Conservation (phyloP, 2,888 invertebrate species). For the Rapana venosa region DNA sequence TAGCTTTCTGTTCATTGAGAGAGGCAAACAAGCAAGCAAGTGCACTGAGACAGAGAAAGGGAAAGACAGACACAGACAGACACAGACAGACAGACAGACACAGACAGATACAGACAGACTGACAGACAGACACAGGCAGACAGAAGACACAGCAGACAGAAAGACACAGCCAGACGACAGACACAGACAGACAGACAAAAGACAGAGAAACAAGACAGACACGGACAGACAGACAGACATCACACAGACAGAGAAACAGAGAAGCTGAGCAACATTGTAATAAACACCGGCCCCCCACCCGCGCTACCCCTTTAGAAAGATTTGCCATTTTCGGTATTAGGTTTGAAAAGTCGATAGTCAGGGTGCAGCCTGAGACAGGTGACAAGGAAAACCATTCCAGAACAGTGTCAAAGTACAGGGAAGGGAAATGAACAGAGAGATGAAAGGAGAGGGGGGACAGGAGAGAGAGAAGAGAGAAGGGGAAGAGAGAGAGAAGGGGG, state of each 20-base stretch:
- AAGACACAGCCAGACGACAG: background rate
- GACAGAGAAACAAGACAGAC: background rate
- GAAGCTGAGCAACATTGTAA: background rate
- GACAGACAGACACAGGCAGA: no score
- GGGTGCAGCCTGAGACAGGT: no score
- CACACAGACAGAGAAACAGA: background rate
- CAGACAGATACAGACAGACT: no score
- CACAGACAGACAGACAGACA: no score
- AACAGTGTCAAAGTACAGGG: background rate
- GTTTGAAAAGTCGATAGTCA: background rate
- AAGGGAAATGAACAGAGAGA: background rate
- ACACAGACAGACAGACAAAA: background rate
- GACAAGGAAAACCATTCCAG: background rate
- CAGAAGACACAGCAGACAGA: background rate
- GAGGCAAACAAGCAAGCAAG: no score
- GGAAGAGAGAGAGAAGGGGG: background rate
- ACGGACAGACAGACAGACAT: background rate
- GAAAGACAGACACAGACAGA: no score
- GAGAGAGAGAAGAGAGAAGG: background rate
- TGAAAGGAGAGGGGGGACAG: background rate
- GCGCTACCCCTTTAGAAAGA: background rate
- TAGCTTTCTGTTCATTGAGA: no score
- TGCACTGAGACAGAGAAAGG: no score
- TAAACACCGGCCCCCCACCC: background rate
- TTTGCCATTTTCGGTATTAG: background rate